Evolutionary conservation across 2,888 invertebrate genomes (phyloP), one percentile per base, ranked within the genome.

Genomic region (Flexamia atlantica): DNA sequence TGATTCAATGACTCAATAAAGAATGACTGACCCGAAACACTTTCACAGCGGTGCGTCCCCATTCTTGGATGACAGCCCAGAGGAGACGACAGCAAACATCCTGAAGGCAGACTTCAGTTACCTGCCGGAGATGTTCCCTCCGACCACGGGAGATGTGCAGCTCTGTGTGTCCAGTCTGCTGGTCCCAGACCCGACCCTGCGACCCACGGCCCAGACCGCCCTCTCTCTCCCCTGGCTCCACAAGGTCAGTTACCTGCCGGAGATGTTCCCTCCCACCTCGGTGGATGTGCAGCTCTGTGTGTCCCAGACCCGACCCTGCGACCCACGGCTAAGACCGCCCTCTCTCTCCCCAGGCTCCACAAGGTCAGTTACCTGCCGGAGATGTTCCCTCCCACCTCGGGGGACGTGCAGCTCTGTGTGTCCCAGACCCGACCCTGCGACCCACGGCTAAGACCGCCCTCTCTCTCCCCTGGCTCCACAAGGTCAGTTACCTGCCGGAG

Each of bases 11-110:
- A n/a, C n/a, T n/a, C n/a, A n/a, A n/a, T n/a, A n/a, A n/a, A n/a
- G n/a, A n/a, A n/a, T n/a, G n/a, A n/a, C n/a, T n/a, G n/a, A n/a
- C n/a, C n/a, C n/a, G n/a, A n/a, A n/a, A n/a, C n/a, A n/a, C 84
- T 81, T 53, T 90, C 90, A 0, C 88, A 94, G 95, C 89, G 93
- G 93, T 25, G 91, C 96, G n/a, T 96, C 96, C 5, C 96, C 96
- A 2, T 97, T 96, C 90, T 90, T 96, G 85, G 96, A 96, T 89
- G 96, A 96, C 89, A 95, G 95, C 17, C 92, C 95, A 85, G 96
- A 96, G 89, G 96, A 96, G 90, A 96, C 96, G 28, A 96, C 95
- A 53, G 94, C 95, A 3, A 96, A 96, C 89, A 96, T 96, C 86
- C 92, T 96, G 25, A 95, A 95, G 89, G 94, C 95, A 89, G 96